These are phyloP conservation scores for Oceanites oceanicus DNA, from an alignment of 2,113 vertebrate species.

Conservation along the genomic window DNA sequence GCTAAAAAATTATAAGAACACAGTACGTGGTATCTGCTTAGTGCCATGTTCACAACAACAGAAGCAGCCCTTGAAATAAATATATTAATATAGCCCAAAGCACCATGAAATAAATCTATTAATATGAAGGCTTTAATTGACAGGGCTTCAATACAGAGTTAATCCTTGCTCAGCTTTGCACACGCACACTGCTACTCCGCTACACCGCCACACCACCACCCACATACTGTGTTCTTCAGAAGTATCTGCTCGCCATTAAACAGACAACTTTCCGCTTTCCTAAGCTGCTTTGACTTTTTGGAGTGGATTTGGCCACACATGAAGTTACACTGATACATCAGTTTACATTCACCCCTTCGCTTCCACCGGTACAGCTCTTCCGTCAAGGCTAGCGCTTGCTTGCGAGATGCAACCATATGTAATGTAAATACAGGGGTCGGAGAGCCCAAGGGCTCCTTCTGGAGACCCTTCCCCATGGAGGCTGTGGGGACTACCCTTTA, in stretches of 20 bases:
- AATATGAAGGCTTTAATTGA: not conserved
- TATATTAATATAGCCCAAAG: not conserved
- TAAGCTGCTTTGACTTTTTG: not conserved
- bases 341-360: not conserved
- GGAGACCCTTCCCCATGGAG: not conserved
- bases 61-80: not conserved
- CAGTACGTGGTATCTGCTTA: not conserved
- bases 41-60: not conserved
- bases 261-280: not conserved
- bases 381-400: not conserved
- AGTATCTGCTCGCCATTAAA: not conserved
- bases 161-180: not conserved
- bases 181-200: not conserved
- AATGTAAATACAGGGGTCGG: not conserved
- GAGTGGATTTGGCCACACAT: slow-evolving; percentile 22
- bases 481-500: fast-evolving
- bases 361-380: not conserved
- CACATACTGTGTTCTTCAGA: not conserved
- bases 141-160: not conserved
- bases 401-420: not conserved
- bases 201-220: not conserved
- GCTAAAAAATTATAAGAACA: not conserved
- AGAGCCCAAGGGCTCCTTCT: not conserved
- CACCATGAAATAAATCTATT: not conserved
- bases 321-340: not conserved